Percentiles rank a stretch among this genome's conserved stretches.
These are phyloP conservation scores for Aleadryas rufinucha DNA, from an alignment of 2,113 vertebrate species.

Conservation along the genomic window DNA sequence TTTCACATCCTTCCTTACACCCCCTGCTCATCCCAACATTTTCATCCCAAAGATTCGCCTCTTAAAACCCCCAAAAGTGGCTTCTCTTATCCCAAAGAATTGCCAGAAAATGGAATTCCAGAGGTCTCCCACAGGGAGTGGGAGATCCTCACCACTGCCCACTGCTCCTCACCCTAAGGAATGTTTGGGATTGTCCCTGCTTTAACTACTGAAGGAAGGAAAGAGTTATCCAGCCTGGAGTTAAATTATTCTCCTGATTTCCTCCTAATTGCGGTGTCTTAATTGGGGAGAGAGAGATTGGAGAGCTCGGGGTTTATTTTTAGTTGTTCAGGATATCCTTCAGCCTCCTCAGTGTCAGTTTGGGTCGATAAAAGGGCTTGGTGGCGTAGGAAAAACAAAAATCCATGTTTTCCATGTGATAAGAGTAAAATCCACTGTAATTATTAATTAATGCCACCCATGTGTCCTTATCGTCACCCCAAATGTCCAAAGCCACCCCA, in stretches of 20 bases:
- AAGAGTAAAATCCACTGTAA: background rate
- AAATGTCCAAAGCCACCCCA: background rate
- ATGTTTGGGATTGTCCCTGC: background rate
- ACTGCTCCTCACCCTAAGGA: background rate
- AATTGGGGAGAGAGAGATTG: background rate
- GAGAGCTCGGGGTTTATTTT: background rate
- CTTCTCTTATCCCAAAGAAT: background rate
- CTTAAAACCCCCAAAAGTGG: background rate
- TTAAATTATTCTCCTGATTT: background rate
- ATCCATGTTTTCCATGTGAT: background rate
- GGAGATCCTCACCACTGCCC: too few species aligned
- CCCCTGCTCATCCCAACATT: background rate
- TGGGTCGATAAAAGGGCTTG: background rate
- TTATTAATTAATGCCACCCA: background rate
- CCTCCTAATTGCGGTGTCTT: background rate
- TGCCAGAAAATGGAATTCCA: accelerated
- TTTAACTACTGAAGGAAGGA: background rate
- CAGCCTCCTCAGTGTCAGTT: background rate
- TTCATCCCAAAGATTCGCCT: background rate
- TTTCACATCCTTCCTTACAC: background rate
- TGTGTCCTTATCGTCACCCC: accelerated
- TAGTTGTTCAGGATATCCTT: background rate
- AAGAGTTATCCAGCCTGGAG: background rate
- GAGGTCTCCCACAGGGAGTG: background rate
- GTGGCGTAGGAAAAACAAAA: background rate